Conservation (phyloP, 2,113 vertebrate genomes). For the Podocnemis expansa region DNA sequence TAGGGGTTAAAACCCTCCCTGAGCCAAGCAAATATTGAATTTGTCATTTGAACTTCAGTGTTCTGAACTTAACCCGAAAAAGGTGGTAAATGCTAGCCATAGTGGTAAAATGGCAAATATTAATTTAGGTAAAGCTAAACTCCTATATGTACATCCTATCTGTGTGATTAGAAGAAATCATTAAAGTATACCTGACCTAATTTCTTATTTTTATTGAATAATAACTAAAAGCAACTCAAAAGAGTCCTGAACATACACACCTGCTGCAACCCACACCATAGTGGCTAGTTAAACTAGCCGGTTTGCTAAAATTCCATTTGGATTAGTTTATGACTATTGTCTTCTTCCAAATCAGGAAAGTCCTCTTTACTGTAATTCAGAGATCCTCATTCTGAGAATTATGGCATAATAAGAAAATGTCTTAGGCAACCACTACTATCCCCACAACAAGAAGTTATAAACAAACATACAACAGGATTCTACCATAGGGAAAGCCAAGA, state of each 20-base stretch:
- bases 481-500: slow-evolving; percentile 51
- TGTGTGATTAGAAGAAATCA: background rate
- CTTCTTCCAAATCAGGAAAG: slow-evolving; percentile 43
- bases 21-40: background rate
- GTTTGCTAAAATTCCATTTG: slow-evolving; percentile 40
- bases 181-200: slow-evolving; percentile 35
- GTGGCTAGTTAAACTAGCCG: slow-evolving; percentile 38
- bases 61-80: slow-evolving; percentile 14
- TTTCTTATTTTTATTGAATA: slow-evolving; percentile 60
- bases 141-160: background rate
- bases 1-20: slow-evolving; percentile 21
- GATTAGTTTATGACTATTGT: slow-evolving; percentile 48
- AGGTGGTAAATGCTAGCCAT: background rate
- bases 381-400: background rate
- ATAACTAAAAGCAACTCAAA: slow-evolving; percentile 47
- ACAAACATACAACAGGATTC: slow-evolving; percentile 54
- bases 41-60: background rate
- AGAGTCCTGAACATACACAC: slow-evolving; percentile 37
- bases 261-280: slow-evolving; percentile 45
- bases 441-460: slow-evolving; percentile 52
- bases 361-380: slow-evolving; percentile 20
- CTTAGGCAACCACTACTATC: slow-evolving; percentile 39
- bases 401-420: slow-evolving; percentile 15
- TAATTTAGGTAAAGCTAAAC: slow-evolving; percentile 4
- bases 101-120: slow-evolving; percentile 17